These are phyloP conservation scores for Xestoiulus laeticollis DNA, from an alignment of 2,888 invertebrate genomes.

Conservation along the genomic window DNA sequence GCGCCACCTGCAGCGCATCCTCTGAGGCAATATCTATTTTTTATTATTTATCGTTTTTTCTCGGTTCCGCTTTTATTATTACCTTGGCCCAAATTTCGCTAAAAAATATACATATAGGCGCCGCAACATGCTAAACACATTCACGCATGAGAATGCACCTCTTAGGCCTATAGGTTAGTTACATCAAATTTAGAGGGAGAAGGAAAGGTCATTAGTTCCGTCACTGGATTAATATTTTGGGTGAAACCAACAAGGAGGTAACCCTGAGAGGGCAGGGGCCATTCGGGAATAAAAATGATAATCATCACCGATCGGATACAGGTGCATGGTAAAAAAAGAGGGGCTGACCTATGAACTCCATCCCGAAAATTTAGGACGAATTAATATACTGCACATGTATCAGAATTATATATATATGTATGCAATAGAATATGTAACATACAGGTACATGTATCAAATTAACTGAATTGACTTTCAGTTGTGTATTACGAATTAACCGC, in stretches of 20 bases:
- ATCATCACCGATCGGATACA: too few species aligned
- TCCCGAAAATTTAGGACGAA: too few species aligned
- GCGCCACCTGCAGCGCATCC: background rate
- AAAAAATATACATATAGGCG: background rate
- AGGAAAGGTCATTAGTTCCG: background rate
- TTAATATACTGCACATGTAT: too few species aligned
- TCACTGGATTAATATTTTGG: background rate
- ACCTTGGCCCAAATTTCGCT: background rate
- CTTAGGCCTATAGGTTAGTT: background rate
- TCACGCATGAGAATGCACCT: background rate
- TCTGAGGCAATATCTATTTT: background rate
- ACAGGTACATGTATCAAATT: too few species aligned
- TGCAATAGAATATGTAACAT: too few species aligned
- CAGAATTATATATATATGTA: too few species aligned
- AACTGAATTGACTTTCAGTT: too few species aligned
- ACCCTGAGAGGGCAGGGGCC: too few species aligned
- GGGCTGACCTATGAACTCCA: too few species aligned
- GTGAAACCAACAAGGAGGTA: background rate
- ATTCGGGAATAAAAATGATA: too few species aligned
- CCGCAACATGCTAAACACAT: background rate
- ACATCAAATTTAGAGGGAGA: background rate
- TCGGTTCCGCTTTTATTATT: background rate
- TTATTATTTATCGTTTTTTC: background rate
- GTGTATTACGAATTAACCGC: too few species aligned
- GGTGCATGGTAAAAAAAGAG: too few species aligned